Percentiles rank a stretch among this genome's conserved stretches.
Evolutionary conservation across 2,113 vertebrate genomes (phyloP).

Genomic region (Numida meleagris): DNA sequence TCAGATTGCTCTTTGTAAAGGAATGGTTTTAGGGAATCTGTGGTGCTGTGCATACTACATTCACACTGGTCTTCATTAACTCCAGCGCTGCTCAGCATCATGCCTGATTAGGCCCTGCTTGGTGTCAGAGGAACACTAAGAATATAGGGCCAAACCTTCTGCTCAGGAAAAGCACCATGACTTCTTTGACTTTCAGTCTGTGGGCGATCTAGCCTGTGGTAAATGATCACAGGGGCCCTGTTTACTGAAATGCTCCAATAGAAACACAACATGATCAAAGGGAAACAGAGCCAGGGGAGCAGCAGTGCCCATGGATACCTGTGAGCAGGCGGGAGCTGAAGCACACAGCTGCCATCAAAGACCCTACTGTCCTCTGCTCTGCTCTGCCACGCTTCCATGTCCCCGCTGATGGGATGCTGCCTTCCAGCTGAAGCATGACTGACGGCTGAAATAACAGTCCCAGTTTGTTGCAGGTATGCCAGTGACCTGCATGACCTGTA

Average conservation of each 20-base stretch:
- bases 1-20: background rate
- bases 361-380: background rate
- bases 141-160: background rate
- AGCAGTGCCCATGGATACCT: slow-evolving; percentile 11
- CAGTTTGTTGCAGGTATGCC: slow-evolving; percentile 33
- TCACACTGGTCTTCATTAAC: background rate
- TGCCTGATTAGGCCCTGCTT: background rate
- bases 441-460: background rate
- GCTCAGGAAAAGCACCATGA: background rate
- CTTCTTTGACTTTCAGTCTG: background rate
- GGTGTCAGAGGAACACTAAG: background rate
- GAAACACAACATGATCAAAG: background rate
- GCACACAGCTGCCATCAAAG: background rate
- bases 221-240: background rate
- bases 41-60: background rate
- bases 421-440: background rate
- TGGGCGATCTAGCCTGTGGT: background rate
- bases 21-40: background rate
- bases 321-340: background rate
- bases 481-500: slow-evolving; percentile 4
- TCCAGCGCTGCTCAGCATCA: background rate
- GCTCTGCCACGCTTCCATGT: background rate
- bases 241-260: background rate
- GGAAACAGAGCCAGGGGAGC: background rate
- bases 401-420: background rate